These are phyloP conservation scores for Brachionus asplanchnoidis DNA, from an alignment of 1,140 invertebrate species.

Conservation along the genomic window DNA sequence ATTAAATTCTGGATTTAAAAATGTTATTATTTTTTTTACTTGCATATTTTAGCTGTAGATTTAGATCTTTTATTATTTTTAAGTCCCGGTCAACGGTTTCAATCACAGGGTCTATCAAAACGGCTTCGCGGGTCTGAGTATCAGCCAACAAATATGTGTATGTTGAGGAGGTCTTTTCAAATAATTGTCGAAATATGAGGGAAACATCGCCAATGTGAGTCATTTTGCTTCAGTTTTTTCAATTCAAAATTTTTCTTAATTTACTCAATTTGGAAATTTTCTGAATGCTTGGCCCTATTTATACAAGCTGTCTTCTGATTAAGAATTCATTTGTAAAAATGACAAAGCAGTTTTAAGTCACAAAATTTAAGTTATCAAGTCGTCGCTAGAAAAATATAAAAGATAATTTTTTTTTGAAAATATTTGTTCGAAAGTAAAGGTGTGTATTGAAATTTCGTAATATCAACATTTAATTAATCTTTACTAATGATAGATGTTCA, in stretches of 20 bases:
- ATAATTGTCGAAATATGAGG: conserved; percentile 65
- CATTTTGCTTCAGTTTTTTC: background rate
- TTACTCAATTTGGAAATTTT: background rate
- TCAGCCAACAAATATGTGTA: conserved; percentile 94
- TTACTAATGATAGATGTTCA: background rate
- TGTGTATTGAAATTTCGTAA: background rate
- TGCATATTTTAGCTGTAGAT: conserved; percentile 74
- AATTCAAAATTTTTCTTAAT: background rate
- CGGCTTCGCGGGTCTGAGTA: conserved; percentile 67
- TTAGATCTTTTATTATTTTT: conserved; percentile 46
- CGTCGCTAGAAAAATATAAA: background rate
- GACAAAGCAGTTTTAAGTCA: background rate
- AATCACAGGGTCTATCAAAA: conserved; percentile 92
- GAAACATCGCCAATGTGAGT: conserved; percentile 10
- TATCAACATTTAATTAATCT: background rate
- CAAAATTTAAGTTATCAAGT: background rate
- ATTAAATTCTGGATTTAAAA: conserved; percentile 40
- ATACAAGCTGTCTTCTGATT: background rate
- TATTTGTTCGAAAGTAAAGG: background rate
- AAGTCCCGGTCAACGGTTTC: conserved; percentile 63
- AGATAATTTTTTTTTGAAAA: background rate
- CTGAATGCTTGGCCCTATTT: background rate
- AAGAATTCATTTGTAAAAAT: background rate
- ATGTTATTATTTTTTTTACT: conserved; percentile 60
- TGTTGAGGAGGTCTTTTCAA: conserved; percentile 82